Percentiles rank a stretch among this genome's conserved stretches.
These are phyloP conservation scores for Vimba vimba DNA, from an alignment of 2,113 vertebrate genomes.

Conservation along the genomic window DNA sequence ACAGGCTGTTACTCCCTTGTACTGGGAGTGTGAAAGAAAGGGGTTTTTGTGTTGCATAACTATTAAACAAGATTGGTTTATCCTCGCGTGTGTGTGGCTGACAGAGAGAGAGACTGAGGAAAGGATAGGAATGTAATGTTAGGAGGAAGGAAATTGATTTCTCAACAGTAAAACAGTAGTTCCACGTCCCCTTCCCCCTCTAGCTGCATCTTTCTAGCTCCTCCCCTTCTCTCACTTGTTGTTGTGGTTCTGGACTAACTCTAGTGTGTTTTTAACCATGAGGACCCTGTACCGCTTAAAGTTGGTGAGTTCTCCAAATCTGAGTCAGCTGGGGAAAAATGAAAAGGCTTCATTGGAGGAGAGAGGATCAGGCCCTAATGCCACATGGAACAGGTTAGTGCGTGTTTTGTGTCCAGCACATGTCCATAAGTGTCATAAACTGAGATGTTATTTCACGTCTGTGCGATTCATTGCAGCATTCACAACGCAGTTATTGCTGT, in stretches of 20 bases:
- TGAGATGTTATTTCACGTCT: conserved; percentile 2
- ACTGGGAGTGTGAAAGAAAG: not conserved
- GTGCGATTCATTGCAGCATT: conserved; percentile 78
- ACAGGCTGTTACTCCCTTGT: not conserved
- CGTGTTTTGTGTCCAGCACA: not conserved
- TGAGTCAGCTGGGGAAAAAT: conserved; percentile 77
- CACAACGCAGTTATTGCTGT: conserved; percentile 94
- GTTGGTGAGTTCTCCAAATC: conserved; percentile 80
- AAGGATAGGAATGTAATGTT: conserved; percentile 5
- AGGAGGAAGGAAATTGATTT: conserved; percentile 52
- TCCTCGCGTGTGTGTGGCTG: not conserved
- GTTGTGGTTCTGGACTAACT: conserved; percentile 37
- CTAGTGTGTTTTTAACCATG: conserved; percentile 58
- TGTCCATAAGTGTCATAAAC: not conserved
- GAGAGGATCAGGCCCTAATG: conserved; percentile 76
- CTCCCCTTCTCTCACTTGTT: conserved; percentile 31
- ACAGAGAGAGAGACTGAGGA: not conserved
- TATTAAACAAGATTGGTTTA: not conserved
- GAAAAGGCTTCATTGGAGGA: conserved; percentile 78
- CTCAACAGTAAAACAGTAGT: conserved; percentile 36
- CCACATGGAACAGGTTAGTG: conserved; percentile 79
- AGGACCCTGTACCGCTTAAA: conserved; percentile 80
- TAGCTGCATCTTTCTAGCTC: conserved; percentile 13
- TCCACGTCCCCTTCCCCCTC: conserved; percentile 33
- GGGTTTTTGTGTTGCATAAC: conserved; percentile 1